Evolutionary conservation across 2,797 vertebrate species (phyloP).

Genomic region (Sebastes kiyomatsui): DNA sequence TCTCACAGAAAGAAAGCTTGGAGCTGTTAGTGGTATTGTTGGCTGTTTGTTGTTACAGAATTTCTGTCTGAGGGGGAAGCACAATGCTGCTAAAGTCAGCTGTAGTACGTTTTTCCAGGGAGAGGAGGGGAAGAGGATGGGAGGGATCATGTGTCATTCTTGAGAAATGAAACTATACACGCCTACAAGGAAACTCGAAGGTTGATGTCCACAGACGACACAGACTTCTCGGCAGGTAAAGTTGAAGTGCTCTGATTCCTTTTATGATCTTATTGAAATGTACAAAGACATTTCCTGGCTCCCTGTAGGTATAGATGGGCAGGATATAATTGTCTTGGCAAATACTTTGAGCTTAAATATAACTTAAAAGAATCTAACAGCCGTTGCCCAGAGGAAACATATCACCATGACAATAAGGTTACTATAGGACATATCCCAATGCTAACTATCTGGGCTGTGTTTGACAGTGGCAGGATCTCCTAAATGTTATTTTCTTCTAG

Average conservation of each 20-base stretch:
- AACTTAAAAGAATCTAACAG: not conserved
- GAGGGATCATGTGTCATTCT: not conserved
- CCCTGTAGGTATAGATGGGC: not conserved
- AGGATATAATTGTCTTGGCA: no score
- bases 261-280: not conserved
- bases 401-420: not conserved
- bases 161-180: not conserved
- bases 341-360: not conserved
- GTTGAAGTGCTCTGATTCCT: not conserved
- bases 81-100: not conserved
- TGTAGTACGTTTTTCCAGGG: not conserved
- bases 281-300: not conserved
- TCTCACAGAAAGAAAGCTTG: no score
- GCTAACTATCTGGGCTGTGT: not conserved
- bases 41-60: not conserved
- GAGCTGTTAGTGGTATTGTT: not conserved
- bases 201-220: not conserved
- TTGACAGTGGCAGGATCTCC: not conserved
- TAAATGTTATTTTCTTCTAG: not conserved
- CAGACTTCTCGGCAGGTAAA: not conserved
- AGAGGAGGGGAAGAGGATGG: no score
- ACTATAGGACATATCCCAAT: not conserved
- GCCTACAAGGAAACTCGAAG: accelerated
- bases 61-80: not conserved
- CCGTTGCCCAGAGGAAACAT: not conserved